Evolutionary conservation across 64 coral and sea anemone genomes (phyloP).

Genomic region (Orbicella faveolata): DNA sequence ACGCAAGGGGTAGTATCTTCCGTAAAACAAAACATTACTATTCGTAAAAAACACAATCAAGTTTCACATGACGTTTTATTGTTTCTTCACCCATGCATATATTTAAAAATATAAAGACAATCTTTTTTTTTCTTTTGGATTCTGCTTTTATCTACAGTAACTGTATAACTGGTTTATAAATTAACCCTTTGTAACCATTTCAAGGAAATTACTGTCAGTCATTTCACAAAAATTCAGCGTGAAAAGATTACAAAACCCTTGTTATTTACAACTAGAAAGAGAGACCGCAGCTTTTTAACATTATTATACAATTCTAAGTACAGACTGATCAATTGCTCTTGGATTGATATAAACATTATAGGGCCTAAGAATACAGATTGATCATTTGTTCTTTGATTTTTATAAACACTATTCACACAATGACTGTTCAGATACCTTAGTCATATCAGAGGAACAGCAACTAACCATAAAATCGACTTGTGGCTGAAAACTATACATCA

Average conservation of each 20-base stretch:
- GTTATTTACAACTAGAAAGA: constrained; percentile 26
- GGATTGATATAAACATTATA: background rate
- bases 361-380: background rate
- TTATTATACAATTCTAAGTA: background rate
- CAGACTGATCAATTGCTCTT: background rate
- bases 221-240: constrained; percentile 23
- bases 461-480: background rate
- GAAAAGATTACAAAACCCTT: constrained; percentile 34
- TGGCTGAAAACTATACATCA: constrained; percentile 5
- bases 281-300: constrained; percentile 14
- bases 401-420: background rate
- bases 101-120: constrained; percentile 47
- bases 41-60: background rate
- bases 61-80: background rate
- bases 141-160: constrained; percentile 35
- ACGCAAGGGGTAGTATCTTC: no score
- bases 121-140: constrained; percentile 23
- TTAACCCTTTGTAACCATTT: constrained; percentile 15
- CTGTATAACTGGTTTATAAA: constrained; percentile 18
- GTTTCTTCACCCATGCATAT: constrained; percentile 21
- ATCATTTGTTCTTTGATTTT: constrained; percentile 7
- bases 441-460: background rate
- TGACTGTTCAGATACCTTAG: background rate
- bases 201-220: background rate
- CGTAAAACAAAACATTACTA: no score